A percentile compares a stretch with the other conserved stretches of the same genome.
phyloP scores from a whole-genome alignment of 1,140 invertebrate genomes.

The Mizuhopecten yessoensis region DNA sequence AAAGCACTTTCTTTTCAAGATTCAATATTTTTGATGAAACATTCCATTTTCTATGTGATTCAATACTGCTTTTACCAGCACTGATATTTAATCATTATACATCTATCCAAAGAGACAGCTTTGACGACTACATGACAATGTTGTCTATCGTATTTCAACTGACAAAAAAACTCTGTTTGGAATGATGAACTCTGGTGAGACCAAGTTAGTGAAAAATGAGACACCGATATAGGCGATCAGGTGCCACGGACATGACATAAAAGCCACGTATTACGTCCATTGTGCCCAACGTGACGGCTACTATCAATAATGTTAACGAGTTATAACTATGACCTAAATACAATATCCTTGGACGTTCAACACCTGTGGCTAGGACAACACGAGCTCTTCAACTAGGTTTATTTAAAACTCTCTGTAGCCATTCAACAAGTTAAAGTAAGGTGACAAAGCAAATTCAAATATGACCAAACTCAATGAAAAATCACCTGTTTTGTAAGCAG shows the following conservation, averaged over 20 bases:
- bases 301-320: conserved; percentile 8
- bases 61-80: not conserved
- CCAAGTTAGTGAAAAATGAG: conserved; percentile 7
- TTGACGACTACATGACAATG: not conserved
- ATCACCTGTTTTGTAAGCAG: not conserved
- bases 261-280: not conserved
- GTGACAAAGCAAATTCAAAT: conserved; percentile 39
- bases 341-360: not conserved
- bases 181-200: conserved; percentile 3
- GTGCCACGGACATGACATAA: not conserved
- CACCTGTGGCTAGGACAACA: not conserved
- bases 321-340: conserved; percentile 8
- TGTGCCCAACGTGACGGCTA: conserved; percentile 11
- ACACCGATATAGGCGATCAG: not conserved
- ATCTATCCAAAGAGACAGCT: not conserved
- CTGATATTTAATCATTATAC: not conserved
- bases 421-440: not conserved
- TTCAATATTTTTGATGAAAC: conserved; percentile 10
- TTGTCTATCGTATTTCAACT: not conserved
- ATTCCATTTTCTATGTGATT: not conserved
- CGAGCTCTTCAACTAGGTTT: not conserved
- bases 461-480: not conserved
- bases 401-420: not conserved
- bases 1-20: not conserved
- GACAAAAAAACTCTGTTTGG: not conserved